These are phyloP conservation scores for Heteromormyrus szaboi DNA, from an alignment of 2,797 vertebrate species.

Conservation along the genomic window DNA sequence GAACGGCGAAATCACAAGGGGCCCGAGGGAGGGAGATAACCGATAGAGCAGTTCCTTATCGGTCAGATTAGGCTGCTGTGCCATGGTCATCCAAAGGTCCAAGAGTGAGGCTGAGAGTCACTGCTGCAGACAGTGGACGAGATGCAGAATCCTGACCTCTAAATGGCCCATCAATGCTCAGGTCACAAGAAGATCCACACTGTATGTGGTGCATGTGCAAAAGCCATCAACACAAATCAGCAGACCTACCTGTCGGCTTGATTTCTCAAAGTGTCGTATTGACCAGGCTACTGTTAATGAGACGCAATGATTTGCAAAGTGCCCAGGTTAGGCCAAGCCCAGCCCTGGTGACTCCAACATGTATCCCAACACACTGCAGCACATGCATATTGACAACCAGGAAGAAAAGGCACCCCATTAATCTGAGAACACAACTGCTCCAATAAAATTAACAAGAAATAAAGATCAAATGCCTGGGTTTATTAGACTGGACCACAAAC, in stretches of 20 bases:
- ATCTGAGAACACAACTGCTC: background rate
- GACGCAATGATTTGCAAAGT: background rate
- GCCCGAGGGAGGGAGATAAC: background rate
- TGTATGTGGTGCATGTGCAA: background rate
- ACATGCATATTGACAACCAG: background rate
- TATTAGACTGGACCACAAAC: background rate
- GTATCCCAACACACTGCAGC: background rate
- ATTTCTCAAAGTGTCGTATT: background rate
- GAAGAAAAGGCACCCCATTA: background rate
- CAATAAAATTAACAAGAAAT: background rate
- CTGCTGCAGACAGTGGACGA: conserved; percentile 20
- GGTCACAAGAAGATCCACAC: background rate
- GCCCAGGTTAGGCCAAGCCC: background rate
- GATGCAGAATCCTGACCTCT: conserved; percentile 30
- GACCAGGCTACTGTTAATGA: background rate
- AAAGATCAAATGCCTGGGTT: background rate
- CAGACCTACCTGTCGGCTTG: background rate
- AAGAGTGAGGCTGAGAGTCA: conserved; percentile 18
- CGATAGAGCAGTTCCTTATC: conserved; percentile 25
- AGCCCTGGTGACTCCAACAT: background rate
- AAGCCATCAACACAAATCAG: background rate
- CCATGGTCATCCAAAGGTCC: conserved; percentile 23
- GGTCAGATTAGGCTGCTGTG: conserved; percentile 32
- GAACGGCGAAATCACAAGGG: background rate
- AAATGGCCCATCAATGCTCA: background rate